phyloP scores from a whole-genome alignment of 2,888 invertebrate genomes.

The Panzeria rudis region DNA sequence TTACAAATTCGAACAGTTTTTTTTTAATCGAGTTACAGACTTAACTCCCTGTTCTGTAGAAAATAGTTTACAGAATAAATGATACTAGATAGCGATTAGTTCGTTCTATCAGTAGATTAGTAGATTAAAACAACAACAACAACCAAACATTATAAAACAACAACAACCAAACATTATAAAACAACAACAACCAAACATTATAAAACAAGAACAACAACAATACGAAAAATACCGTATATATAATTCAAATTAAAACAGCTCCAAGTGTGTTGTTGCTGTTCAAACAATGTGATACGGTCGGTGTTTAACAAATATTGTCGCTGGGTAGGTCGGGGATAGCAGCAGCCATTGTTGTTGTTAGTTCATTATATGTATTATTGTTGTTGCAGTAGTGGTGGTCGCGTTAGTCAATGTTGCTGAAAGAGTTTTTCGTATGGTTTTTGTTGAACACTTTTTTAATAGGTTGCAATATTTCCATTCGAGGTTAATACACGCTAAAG shows the following conservation, averaged over 20 bases:
- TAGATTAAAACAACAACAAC: too few species aligned
- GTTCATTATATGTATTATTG: not conserved
- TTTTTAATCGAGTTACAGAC: too few species aligned
- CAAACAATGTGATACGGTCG: conserved; percentile 9
- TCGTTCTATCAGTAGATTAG: too few species aligned
- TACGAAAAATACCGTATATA: conserved; percentile 7
- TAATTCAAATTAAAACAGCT: conserved; percentile 24
- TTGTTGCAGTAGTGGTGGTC: not conserved
- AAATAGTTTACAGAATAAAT: too few species aligned
- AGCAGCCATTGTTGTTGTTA: conserved; percentile 57
- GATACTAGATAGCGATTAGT: too few species aligned
- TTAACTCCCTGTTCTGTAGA: too few species aligned
- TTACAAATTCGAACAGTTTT: too few species aligned
- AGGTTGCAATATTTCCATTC: conserved; percentile 54
- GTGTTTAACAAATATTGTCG: conserved; percentile 78
- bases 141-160: too few species aligned
- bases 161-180: too few species aligned
- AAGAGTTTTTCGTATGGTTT: conserved; percentile 4
- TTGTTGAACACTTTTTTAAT: conserved; percentile 15
- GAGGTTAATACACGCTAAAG: conserved; percentile 68
- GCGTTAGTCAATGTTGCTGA: conserved; percentile 16
- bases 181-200: conserved; percentile 28
- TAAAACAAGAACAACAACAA: conserved; percentile 34
- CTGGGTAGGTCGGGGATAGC: conserved; percentile 81
- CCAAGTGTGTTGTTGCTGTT: conserved; percentile 16